A percentile compares a stretch with the other conserved stretches of the same genome.
phyloP scores from a whole-genome alignment of 2,888 invertebrate genomes.

The Nematopogon swammerdamellus region DNA sequence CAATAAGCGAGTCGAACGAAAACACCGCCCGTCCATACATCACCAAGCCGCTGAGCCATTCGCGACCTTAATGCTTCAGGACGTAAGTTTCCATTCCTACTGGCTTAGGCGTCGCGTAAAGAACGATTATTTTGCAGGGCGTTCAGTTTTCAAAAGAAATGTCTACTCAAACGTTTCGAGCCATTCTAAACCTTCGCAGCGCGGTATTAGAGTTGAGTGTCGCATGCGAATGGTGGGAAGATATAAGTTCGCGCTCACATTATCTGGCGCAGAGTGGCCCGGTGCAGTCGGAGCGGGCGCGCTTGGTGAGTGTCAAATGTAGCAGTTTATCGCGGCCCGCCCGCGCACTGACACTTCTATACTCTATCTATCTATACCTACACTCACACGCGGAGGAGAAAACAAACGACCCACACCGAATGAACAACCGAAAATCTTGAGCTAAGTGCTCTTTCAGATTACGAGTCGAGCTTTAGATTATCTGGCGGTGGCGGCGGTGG shows the following conservation, averaged over 20 bases:
- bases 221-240: neutral
- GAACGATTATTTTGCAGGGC: too few species aligned
- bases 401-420: too few species aligned
- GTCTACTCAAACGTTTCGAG: too few species aligned
- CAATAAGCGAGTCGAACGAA: slow-evolving; percentile 9
- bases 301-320: slow-evolving; percentile 9
- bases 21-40: slow-evolving; percentile 8
- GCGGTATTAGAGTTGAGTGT: slow-evolving; percentile 1
- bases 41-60: slow-evolving; percentile 1
- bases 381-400: too few species aligned
- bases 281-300: neutral
- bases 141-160: too few species aligned
- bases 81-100: slow-evolving; percentile 1
- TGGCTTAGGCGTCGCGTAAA: neutral
- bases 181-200: too few species aligned
- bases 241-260: slow-evolving; percentile 1
- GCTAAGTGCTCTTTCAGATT: too few species aligned
- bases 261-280: neutral
- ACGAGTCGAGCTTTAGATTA: too few species aligned
- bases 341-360: too few species aligned
- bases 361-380: too few species aligned
- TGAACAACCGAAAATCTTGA: too few species aligned
- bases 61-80: slow-evolving; percentile 1
- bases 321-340: slow-evolving; percentile 8
- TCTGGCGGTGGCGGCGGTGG: too few species aligned